Conservation (phyloP, 2,797 vertebrate species). For the Syngnathus acus region DNA sequence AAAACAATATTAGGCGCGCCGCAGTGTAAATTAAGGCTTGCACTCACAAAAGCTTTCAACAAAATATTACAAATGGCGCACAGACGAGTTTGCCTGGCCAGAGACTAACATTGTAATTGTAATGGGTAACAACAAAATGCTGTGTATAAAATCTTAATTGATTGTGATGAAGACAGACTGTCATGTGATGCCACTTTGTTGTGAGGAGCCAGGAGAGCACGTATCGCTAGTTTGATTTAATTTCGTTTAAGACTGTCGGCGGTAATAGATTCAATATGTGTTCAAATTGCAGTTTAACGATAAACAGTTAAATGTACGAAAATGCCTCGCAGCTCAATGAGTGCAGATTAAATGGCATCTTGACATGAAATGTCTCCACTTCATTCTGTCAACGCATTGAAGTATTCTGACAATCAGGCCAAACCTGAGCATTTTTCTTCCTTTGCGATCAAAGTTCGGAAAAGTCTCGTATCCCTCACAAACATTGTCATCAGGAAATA, state of each 20-base stretch:
- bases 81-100: too few species aligned
- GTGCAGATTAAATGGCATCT: background rate
- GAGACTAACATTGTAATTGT: too few species aligned
- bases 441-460: too few species aligned
- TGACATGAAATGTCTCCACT: background rate
- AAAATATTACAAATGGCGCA: too few species aligned
- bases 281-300: background rate
- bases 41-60: background rate
- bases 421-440: too few species aligned
- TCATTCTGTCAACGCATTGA: background rate
- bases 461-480: too few species aligned
- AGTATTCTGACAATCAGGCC: too few species aligned
- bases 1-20: background rate
- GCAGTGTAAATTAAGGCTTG: background rate
- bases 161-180: background rate
- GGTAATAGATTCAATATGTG: background rate
- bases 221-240: background rate
- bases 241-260: background rate
- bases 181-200: background rate
- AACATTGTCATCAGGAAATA: too few species aligned
- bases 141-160: background rate
- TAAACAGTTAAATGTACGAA: background rate
- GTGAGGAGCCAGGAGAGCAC: background rate
- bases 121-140: background rate
- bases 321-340: background rate